Percentiles rank a stretch among this genome's conserved stretches.
Evolutionary conservation across 1,140 invertebrate genomes (phyloP).

Genomic region (Drosophila setifemur): DNA sequence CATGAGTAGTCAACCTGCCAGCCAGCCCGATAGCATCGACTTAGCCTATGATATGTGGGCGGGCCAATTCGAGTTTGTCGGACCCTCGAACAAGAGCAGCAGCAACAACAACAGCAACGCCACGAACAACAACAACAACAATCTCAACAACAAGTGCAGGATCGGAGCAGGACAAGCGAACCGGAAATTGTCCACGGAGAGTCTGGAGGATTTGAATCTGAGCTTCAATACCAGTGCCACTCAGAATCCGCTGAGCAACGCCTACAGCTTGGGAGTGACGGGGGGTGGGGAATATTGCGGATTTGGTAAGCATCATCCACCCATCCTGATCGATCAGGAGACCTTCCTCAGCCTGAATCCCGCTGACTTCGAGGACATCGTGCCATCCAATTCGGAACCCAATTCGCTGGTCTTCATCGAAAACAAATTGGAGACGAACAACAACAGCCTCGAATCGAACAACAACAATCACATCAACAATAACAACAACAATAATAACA

Average conservation of each 20-base stretch:
- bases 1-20: constrained; percentile 82
- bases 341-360: constrained; percentile 81
- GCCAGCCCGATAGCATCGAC: constrained; percentile 84
- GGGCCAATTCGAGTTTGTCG: constrained; percentile 92
- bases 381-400: constrained; percentile 79
- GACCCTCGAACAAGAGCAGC: constrained; percentile 71
- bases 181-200: constrained; percentile 65
- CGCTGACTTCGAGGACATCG: constrained; percentile 80
- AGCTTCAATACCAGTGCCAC: constrained; percentile 72
- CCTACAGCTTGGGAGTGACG: constrained; percentile 64
- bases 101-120: constrained; percentile 40
- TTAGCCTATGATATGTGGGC: constrained; percentile 93
- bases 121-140: constrained; percentile 46
- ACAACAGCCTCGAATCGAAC: constrained; percentile 58
- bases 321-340: constrained; percentile 80
- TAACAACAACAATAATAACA: constrained; percentile 39
- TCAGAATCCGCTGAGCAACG: constrained; percentile 66
- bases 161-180: constrained; percentile 56
- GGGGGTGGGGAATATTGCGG: constrained; percentile 29
- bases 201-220: constrained; percentile 79
- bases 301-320: constrained; percentile 65
- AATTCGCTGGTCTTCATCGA: constrained; percentile 76
- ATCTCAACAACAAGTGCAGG: constrained; percentile 54
- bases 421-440: constrained; percentile 71
- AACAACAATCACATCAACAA: constrained; percentile 54